Evolutionary conservation across 2,113 vertebrate genomes (phyloP).

Genomic region (Bufo bufo): DNA sequence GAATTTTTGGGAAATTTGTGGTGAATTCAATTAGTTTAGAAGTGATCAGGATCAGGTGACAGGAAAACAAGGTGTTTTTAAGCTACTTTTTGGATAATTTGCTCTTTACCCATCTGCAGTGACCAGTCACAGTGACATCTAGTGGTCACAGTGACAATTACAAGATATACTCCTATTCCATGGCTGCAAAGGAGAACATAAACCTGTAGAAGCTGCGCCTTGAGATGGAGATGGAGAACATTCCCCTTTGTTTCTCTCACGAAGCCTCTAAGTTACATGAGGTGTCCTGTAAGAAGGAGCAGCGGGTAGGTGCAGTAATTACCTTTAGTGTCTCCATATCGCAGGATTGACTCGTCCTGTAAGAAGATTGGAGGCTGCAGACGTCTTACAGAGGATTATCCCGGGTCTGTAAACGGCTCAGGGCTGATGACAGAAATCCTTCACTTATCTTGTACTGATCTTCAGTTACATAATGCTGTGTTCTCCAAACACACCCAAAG

Average conservation of each 20-base stretch:
- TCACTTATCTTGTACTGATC: neutral
- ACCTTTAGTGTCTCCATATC: neutral
- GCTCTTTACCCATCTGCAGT: neutral
- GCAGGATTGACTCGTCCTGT: neutral
- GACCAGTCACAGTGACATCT: neutral
- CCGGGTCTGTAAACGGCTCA: neutral
- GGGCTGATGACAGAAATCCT: neutral
- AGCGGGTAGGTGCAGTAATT: neutral
- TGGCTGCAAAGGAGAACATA: too few species aligned
- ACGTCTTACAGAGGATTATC: neutral
- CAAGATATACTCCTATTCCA: neutral
- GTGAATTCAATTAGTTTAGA: too few species aligned
- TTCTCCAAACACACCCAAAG: too few species aligned
- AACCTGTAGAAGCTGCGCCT: too few species aligned
- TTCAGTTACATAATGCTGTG: neutral
- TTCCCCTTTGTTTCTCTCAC: neutral
- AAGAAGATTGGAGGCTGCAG: neutral
- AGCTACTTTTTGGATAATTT: neutral
- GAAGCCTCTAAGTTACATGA: neutral
- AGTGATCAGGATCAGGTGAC: too few species aligned
- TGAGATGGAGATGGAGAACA: neutral
- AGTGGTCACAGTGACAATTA: neutral
- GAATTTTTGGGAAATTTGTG: too few species aligned
- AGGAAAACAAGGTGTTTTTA: neutral
- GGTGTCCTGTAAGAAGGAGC: neutral